Conservation (phyloP, 2,888 invertebrate genomes). For the Helobdella robusta region DNA sequence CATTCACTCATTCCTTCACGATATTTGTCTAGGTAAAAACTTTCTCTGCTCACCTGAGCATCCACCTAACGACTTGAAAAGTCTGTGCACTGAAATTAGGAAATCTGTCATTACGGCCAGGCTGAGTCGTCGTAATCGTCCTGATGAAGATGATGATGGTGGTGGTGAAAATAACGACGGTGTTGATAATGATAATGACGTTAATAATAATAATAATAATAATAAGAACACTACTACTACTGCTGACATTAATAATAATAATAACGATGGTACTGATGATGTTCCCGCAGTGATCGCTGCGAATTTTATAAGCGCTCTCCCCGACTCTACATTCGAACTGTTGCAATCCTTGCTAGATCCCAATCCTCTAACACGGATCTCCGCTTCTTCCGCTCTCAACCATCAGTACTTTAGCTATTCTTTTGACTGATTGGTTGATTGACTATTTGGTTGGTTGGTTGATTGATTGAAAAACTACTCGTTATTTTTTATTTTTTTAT, state of each 20-base stretch:
- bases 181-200: neutral
- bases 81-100: conserved; percentile 41
- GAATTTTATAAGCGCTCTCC: neutral
- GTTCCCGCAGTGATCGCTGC: neutral
- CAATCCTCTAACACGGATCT: conserved; percentile 65
- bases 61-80: conserved; percentile 44
- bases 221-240: neutral
- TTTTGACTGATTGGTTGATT: conserved; percentile 18
- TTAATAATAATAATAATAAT: neutral
- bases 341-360: conserved; percentile 64
- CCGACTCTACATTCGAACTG: conserved; percentile 60
- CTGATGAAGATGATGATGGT: neutral
- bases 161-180: neutral
- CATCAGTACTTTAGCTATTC: conserved; percentile 58
- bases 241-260: conserved; percentile 7
- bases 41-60: conserved; percentile 38
- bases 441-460: conserved; percentile 13
- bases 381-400: conserved; percentile 64
- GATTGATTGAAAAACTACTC: conserved; percentile 12
- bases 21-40: conserved; percentile 40
- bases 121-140: too few species aligned
- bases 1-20: conserved; percentile 7
- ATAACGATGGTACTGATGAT: neutral
- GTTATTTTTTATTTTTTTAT: too few species aligned
- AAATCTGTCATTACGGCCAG: too few species aligned